A percentile compares a stretch with the other conserved stretches of the same genome.
Conservation (phyloP, 2,888 invertebrate species). For the Panopea generosa region DNA sequence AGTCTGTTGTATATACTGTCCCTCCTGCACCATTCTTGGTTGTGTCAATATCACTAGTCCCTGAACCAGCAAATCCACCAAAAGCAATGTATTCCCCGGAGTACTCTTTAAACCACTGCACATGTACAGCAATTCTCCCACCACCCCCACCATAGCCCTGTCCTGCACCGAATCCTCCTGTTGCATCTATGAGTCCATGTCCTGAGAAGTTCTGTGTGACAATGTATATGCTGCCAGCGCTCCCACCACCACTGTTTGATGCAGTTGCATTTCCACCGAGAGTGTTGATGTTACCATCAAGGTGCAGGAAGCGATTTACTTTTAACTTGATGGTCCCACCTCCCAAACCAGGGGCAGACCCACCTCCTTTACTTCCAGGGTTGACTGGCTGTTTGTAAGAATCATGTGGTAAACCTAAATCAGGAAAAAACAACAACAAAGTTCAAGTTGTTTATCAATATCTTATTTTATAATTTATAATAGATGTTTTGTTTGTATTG, state of each 20-base stretch:
- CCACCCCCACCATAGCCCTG: conserved; percentile 73
- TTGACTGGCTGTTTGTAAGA: conserved; percentile 67
- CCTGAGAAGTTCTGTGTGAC: conserved; percentile 73
- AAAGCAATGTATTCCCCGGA: conserved; percentile 66
- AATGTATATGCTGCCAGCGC: conserved; percentile 73
- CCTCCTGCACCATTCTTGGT: conserved; percentile 71
- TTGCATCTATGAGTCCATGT: conserved; percentile 68
- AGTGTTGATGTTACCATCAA: conserved; percentile 70
- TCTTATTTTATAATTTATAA: too few relatives aligned
- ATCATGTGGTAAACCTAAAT: conserved; percentile 71
- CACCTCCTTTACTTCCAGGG: conserved; percentile 74
- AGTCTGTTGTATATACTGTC: conserved; percentile 70
- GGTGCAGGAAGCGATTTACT: conserved; percentile 65
- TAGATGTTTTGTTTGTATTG: too few relatives aligned
- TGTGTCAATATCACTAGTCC: conserved; percentile 28
- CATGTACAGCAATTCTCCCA: conserved; percentile 72
- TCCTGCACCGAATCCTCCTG: conserved; percentile 68
- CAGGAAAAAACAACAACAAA: background rate
- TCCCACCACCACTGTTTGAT: conserved; percentile 72
- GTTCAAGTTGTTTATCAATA: background rate
- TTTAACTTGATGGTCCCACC: conserved; percentile 69
- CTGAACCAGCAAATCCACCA: conserved; percentile 66
- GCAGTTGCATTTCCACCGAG: conserved; percentile 63
- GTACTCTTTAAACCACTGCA: conserved; percentile 70
- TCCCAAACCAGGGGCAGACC: conserved; percentile 64